These are phyloP conservation scores for Thymallus thymallus DNA, from an alignment of 2,113 vertebrate genomes.

Conservation along the genomic window DNA sequence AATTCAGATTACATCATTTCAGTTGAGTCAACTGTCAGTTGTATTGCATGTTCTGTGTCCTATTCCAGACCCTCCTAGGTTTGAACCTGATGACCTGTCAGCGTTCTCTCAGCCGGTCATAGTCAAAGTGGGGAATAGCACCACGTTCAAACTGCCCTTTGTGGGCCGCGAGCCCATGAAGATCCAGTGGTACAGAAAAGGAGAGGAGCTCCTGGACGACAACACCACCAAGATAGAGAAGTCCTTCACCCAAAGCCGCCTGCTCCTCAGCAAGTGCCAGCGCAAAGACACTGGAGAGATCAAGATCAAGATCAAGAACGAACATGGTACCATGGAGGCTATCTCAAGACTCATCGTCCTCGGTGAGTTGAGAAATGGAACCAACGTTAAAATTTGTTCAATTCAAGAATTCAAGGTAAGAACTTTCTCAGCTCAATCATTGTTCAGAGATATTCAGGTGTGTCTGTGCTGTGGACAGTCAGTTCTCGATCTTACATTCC, in stretches of 20 bases:
- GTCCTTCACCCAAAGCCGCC: slow-evolving; percentile 63
- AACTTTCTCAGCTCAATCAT: no score
- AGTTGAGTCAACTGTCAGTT: neutral
- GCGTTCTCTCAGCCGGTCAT: slow-evolving; percentile 72
- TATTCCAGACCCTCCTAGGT: slow-evolving; percentile 78
- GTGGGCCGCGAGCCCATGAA: slow-evolving; percentile 78
- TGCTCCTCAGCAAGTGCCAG: slow-evolving; percentile 76
- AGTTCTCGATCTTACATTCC: no score
- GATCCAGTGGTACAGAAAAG: slow-evolving; percentile 82
- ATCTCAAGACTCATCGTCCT: slow-evolving; percentile 75
- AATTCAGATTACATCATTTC: neutral
- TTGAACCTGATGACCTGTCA: slow-evolving; percentile 69
- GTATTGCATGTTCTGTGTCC: slow-evolving; percentile 1
- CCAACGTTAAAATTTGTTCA: neutral
- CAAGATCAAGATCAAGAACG: slow-evolving; percentile 82
- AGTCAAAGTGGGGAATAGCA: slow-evolving; percentile 78
- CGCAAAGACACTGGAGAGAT: slow-evolving; percentile 82
- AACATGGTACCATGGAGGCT: slow-evolving; percentile 76
- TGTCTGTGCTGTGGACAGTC: no score
- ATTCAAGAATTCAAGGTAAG: no score
- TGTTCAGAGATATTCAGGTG: no score
- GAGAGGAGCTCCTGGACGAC: slow-evolving; percentile 69
- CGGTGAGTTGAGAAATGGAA: slow-evolving; percentile 70
- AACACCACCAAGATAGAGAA: slow-evolving; percentile 69
- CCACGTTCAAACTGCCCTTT: slow-evolving; percentile 79